Conservation (phyloP, 1,140 invertebrate species). For the Heliconius melpomene region DNA sequence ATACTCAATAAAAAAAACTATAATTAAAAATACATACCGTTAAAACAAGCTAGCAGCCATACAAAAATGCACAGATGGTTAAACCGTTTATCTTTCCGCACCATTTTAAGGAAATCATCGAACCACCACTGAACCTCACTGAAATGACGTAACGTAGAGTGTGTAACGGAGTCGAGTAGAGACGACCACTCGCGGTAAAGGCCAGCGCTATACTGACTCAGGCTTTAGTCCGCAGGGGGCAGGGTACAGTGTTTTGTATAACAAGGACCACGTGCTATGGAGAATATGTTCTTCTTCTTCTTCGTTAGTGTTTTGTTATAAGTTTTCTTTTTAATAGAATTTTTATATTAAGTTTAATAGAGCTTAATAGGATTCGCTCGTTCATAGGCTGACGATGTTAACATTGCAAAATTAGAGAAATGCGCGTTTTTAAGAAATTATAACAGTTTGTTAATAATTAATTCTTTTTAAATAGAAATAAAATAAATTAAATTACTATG, state of each 20-base stretch:
- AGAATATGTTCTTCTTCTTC: constrained; percentile 5
- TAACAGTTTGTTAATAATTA: no score
- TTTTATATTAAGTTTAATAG: no score
- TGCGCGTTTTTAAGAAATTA: no score
- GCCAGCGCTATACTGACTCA: constrained; percentile 59
- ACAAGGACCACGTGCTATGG: constrained; percentile 65
- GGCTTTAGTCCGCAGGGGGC: constrained; percentile 53
- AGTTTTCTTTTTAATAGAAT: background rate
- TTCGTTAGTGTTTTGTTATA: background rate
- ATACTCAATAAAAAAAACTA: background rate
- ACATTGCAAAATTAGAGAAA: no score
- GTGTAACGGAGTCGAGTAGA: constrained; percentile 19
- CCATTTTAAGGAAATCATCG: constrained; percentile 68
- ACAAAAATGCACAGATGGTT: constrained; percentile 61
- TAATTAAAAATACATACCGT: constrained; percentile 55
- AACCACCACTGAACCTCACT: constrained; percentile 65
- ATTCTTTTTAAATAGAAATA: no score
- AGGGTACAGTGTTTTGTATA: constrained; percentile 72
- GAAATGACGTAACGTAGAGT: constrained; percentile 73
- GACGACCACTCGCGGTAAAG: constrained; percentile 49
- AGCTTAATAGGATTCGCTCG: no score
- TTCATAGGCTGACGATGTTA: no score
- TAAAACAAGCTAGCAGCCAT: constrained; percentile 67
- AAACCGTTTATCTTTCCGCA: constrained; percentile 58
- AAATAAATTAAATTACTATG: no score